Evolutionary conservation across 2,888 invertebrate genomes (phyloP).

Genomic region (Scelioninae gen. 2): DNA sequence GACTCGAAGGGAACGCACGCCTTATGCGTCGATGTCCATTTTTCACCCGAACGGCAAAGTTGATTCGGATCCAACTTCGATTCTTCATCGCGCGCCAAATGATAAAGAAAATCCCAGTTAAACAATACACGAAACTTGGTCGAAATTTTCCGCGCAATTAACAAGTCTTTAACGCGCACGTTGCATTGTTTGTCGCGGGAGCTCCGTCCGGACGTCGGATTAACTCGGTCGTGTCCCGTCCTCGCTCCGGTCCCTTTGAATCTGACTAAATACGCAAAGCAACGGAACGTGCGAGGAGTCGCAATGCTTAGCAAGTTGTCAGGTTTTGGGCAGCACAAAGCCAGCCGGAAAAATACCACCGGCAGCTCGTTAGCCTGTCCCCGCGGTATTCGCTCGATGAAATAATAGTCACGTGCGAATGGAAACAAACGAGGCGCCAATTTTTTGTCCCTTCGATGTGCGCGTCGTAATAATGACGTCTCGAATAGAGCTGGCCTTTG

Average conservation of each 20-base stretch:
- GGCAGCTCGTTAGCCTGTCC: conserved; percentile 56
- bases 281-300: conserved; percentile 56
- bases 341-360: conserved; percentile 54
- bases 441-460: conserved; percentile 48
- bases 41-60: too few relatives aligned
- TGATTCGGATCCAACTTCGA: conserved; percentile 1
- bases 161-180: conserved; percentile 50
- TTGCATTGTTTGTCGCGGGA: conserved; percentile 47
- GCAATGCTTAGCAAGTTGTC: conserved; percentile 50
- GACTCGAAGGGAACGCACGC: too few relatives aligned
- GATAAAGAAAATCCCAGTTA: conserved; percentile 39
- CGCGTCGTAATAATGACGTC: conserved; percentile 43
- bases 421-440: conserved; percentile 52
- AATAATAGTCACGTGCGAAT: conserved; percentile 56
- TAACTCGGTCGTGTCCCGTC: conserved; percentile 42
- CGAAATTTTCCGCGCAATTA: conserved; percentile 53
- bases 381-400: conserved; percentile 36
- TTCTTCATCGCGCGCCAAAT: conserved; percentile 1
- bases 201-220: conserved; percentile 40
- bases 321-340: conserved; percentile 49
- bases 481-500: conserved; percentile 36
- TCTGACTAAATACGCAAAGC: conserved; percentile 51
- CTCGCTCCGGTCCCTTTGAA: conserved; percentile 34
- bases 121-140: conserved; percentile 40
- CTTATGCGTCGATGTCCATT: too few relatives aligned